Evolutionary conservation across 1,140 invertebrate species (phyloP), one percentile per base, ranked within the genome.

Genomic region (Cherax destructor): DNA sequence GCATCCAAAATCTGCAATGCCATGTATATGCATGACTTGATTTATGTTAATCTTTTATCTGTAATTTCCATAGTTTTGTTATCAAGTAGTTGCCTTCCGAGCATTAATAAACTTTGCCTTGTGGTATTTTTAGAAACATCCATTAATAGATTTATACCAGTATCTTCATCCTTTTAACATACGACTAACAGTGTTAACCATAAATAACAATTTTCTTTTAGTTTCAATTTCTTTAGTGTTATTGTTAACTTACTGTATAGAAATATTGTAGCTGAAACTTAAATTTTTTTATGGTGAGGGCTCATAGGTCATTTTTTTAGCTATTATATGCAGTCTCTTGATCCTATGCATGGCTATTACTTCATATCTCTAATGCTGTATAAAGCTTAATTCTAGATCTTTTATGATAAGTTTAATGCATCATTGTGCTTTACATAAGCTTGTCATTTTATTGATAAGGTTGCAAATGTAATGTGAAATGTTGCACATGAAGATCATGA

Each of bases 1-100:
- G 69, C 69, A 74, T 74, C 69, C 69, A 74, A 6, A 74, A 74
- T 74, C 69, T 74, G 69, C 69, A 74, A 74, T 30, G 13, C 69
- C 69, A 30, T 74, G 69, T 74, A 74, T 74, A 74, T 74, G 69
- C 69, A 74, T 74, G 69, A 74, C 69, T 16, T 65, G 56, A 1
- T 5, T 18, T 65, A 16, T 65, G 6, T 9, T 56, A 56, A 56
- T 56, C 52, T 56, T 56, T 56, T 56, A 7, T 56, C 52, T 56
- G 6, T 13, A 56, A 13, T 56, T 56, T 7, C 52, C 52, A 9
- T 56, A 56, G 52, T 13, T 56, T 9, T 56, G 52, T 13, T 56
- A 56, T 7, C 3, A 56, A 56, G 52, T 56, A 56, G 52, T 56
- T 56, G 52, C 11, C 52, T 13, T 56, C 6, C 11, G 52, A 13